A percentile compares a stretch with the other conserved stretches of the same genome.
Conservation (phyloP, 1,140 invertebrate species). For the Hetaerina americana region DNA sequence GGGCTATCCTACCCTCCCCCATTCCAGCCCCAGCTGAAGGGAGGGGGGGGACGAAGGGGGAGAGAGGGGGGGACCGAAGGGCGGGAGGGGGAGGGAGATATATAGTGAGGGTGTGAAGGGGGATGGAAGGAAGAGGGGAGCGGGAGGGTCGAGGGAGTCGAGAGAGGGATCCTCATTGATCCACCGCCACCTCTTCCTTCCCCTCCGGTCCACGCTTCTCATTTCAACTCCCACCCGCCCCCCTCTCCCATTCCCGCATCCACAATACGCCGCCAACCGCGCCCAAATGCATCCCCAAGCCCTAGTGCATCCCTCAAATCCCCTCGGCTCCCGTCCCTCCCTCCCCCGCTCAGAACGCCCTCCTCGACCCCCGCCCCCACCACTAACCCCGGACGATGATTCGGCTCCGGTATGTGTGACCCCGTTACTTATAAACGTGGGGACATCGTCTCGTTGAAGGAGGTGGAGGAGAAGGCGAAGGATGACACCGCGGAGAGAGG, state of each 20-base stretch:
- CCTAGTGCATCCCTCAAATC: neutral
- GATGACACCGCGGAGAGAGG: too few relatives aligned
- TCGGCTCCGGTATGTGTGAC: too few relatives aligned
- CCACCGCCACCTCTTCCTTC: neutral
- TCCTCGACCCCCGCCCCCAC: neutral
- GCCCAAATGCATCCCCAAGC: neutral
- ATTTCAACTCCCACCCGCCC: neutral
- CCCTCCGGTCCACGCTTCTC: too few relatives aligned
- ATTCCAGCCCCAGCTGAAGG: too few relatives aligned
- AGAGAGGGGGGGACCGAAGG: neutral
- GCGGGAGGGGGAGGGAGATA: neutral
- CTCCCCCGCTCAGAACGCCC: neutral
- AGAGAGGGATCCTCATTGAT: too few relatives aligned
- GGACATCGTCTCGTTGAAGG: too few relatives aligned
- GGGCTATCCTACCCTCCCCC: too few relatives aligned
- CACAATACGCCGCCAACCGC: neutral
- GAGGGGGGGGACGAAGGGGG: neutral
- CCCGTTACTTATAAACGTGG: too few relatives aligned
- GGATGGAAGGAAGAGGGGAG: neutral
- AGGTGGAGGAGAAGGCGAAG: too few relatives aligned
- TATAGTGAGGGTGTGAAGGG: neutral
- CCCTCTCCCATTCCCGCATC: neutral
- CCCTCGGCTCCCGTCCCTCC: neutral
- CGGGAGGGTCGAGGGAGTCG: neutral
- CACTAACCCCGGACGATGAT: neutral